phyloP scores from a whole-genome alignment of 2,113 vertebrate species.

The Australoheros scitulus region DNA sequence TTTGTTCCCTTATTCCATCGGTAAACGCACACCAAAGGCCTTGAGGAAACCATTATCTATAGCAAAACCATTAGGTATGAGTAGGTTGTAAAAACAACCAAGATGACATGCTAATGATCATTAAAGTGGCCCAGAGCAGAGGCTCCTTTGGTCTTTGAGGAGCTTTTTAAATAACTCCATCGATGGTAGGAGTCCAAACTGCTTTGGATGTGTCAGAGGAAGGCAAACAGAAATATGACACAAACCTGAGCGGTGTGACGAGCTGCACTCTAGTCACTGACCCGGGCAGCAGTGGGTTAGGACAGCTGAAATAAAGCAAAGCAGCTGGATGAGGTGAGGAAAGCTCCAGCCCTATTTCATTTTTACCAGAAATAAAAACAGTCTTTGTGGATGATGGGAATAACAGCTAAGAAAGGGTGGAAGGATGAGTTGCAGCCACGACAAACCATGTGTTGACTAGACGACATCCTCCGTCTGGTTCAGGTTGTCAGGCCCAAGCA shows the following conservation, averaged over 20 bases:
- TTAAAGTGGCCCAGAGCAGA: slow-evolving; percentile 67
- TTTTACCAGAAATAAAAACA: slow-evolving; percentile 60
- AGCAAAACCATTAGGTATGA: slow-evolving; percentile 76
- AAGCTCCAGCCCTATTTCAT: not conserved
- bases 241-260: not conserved
- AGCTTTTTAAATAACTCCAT: slow-evolving; percentile 2
- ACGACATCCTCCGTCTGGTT: slow-evolving; percentile 53
- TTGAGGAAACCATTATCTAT: slow-evolving; percentile 75
- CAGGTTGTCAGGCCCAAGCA: not conserved
- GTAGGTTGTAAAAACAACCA: slow-evolving; percentile 62
- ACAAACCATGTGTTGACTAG: slow-evolving; percentile 44
- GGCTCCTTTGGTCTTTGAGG: slow-evolving; percentile 48
- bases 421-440: slow-evolving; percentile 46
- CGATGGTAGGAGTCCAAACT: slow-evolving; percentile 17
- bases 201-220: slow-evolving; percentile 19
- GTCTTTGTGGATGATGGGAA: slow-evolving; percentile 54
- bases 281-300: not conserved
- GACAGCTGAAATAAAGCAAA: slow-evolving; percentile 57
- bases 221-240: slow-evolving; percentile 33
- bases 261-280: not conserved
- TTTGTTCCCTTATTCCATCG: slow-evolving; percentile 32
- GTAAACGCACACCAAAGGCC: slow-evolving; percentile 45
- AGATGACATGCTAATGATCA: slow-evolving; percentile 64
- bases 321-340: slow-evolving; percentile 1
- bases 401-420: slow-evolving; percentile 51